Conservation (phyloP, 2,113 vertebrate species). For the Cephalophus harveyi region DNA sequence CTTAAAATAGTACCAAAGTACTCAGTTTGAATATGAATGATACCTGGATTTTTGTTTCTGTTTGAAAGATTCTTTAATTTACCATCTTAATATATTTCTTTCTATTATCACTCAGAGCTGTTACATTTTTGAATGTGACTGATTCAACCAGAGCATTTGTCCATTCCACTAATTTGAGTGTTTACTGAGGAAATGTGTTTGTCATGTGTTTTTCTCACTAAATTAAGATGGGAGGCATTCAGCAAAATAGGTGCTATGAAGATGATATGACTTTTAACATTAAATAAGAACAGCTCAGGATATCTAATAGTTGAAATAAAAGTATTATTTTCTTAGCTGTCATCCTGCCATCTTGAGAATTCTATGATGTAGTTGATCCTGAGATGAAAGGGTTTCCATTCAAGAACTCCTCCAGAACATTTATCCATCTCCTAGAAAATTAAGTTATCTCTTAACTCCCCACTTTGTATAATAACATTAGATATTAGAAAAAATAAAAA, state of each 20-base stretch:
- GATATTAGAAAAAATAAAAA: not conserved
- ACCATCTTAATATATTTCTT: not conserved
- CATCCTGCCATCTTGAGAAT: not conserved
- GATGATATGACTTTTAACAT: conserved; percentile 22
- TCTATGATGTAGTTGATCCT: not conserved
- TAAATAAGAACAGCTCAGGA: not conserved
- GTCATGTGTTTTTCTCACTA: conserved; percentile 41
- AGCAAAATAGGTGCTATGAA: not conserved
- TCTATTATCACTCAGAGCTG: not conserved
- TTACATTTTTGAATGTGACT: not conserved
- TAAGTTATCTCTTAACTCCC: not conserved
- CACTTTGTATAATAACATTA: not conserved
- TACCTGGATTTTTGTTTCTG: not conserved
- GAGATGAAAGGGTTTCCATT: not conserved
- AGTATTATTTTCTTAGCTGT: not conserved
- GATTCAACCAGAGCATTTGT: not conserved
- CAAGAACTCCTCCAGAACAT: not conserved
- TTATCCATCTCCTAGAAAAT: not conserved
- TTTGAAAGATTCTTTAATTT: conserved; percentile 2
- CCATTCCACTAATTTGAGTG: conserved; percentile 24
- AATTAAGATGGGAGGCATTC: conserved; percentile 31
- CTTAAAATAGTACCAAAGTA: not conserved
- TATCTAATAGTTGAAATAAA: not conserved
- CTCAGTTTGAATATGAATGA: not conserved
- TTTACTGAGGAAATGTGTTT: conserved; percentile 39